A percentile compares a stretch with the other conserved stretches of the same genome.
Conservation (phyloP, 2,888 invertebrate species). For the Caenorhabditis sp. region DNA sequence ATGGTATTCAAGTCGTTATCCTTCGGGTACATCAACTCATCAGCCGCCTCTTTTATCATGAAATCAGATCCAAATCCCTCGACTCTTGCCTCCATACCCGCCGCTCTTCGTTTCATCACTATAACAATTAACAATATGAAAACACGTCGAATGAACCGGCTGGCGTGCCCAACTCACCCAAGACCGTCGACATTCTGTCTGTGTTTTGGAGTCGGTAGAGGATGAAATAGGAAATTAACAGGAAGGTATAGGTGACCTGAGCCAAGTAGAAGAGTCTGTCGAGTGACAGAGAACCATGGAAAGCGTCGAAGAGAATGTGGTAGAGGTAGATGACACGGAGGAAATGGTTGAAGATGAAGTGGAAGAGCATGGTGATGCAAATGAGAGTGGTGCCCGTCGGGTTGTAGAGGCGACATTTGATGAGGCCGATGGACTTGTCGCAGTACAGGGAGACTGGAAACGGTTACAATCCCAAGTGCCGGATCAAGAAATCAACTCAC, state of each 20-base stretch:
- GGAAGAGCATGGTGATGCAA: slow-evolving; percentile 19
- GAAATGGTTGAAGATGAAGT: slow-evolving; percentile 21
- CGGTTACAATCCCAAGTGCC: background rate
- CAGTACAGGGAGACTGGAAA: slow-evolving; percentile 30
- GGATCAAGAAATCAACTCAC: slow-evolving; percentile 17
- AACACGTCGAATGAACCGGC: background rate
- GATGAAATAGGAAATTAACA: slow-evolving; percentile 30
- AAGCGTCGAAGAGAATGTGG: slow-evolving; percentile 8
- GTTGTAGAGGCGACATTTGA: slow-evolving; percentile 23
- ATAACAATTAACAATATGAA: too few species aligned
- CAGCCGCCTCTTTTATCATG: slow-evolving; percentile 33
- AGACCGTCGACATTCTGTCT: background rate
- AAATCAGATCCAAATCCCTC: slow-evolving; percentile 6
- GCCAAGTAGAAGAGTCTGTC: slow-evolving; percentile 3
- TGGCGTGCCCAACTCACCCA: slow-evolving; percentile 34
- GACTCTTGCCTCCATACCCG: slow-evolving; percentile 1
- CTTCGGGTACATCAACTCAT: slow-evolving; percentile 48
- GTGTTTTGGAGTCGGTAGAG: slow-evolving; percentile 36
- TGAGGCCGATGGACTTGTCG: slow-evolving; percentile 25
- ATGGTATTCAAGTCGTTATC: slow-evolving; percentile 55
- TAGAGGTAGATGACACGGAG: slow-evolving; percentile 30
- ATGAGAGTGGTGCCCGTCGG: slow-evolving; percentile 11
- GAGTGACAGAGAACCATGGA: background rate
- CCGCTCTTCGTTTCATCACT: slow-evolving; percentile 22
- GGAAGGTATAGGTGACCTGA: slow-evolving; percentile 12